Evolutionary conservation across 2,797 vertebrate species (phyloP).

Genomic region (Silurus aristotelis): DNA sequence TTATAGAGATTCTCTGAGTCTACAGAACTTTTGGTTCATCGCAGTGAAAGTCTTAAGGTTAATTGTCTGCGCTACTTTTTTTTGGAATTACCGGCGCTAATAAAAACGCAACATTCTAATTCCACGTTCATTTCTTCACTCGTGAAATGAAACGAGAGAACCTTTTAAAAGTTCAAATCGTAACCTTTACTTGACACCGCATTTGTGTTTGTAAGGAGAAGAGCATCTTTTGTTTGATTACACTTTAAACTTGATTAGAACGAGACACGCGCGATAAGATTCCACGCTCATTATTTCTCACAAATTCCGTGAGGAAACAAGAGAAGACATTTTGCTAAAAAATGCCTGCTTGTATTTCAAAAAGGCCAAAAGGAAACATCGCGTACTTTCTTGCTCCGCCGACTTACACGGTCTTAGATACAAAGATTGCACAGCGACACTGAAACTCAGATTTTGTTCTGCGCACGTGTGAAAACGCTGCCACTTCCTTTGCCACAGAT

Average conservation of each 20-base stretch:
- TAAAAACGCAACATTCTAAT: background rate
- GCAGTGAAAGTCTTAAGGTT: background rate
- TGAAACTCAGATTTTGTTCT: too few relatives aligned
- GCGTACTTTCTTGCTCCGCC: background rate
- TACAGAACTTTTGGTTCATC: background rate
- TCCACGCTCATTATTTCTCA: background rate
- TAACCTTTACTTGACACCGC: conserved; percentile 12
- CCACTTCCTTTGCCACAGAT: too few relatives aligned
- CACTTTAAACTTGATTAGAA: background rate
- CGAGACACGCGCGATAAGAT: background rate
- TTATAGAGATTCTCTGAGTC: background rate
- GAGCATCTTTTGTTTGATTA: background rate
- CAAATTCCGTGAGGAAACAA: background rate
- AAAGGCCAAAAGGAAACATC: background rate
- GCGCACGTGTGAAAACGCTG: too few relatives aligned
- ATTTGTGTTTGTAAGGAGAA: background rate
- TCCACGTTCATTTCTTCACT: background rate
- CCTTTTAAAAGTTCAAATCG: background rate
- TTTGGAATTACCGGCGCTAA: background rate
- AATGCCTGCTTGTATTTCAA: background rate
- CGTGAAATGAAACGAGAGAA: background rate
- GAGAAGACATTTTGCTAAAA: background rate
- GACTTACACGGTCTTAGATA: background rate
- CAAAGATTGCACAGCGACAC: too few relatives aligned
- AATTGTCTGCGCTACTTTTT: background rate